These are phyloP conservation scores for Spheniscus mendiculus DNA, from an alignment of 2,113 vertebrate species.

Conservation along the genomic window DNA sequence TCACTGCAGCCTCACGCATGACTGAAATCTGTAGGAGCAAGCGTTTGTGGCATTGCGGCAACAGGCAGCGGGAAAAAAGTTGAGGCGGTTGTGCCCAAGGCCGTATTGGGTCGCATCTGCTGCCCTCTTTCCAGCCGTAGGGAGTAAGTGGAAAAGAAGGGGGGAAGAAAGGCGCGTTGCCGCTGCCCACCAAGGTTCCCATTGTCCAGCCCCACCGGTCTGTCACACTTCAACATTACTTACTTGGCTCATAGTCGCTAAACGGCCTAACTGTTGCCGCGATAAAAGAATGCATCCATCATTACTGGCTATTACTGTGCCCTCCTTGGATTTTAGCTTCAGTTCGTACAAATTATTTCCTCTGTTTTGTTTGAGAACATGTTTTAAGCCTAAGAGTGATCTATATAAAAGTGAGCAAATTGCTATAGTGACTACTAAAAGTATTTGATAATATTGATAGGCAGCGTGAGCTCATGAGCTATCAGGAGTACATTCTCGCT, in stretches of 20 bases:
- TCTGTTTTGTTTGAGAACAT: not conserved
- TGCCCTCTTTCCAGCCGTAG: not conserved
- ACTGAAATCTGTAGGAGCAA: rapidly evolving
- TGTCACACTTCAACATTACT: too few relatives aligned
- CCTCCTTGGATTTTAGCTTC: not conserved
- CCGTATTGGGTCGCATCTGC: rapidly evolving
- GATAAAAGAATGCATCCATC: not conserved
- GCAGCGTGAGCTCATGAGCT: not conserved
- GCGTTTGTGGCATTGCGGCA: not conserved
- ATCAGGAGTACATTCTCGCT: not conserved
- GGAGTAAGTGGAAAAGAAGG: not conserved
- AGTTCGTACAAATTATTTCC: not conserved
- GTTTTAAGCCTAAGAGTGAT: not conserved
- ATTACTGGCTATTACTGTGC: not conserved
- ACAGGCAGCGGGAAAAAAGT: not conserved
- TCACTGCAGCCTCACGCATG: not conserved
- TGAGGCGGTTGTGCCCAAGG: rapidly evolving
- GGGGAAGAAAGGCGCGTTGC: too few relatives aligned
- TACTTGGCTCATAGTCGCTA: too few relatives aligned
- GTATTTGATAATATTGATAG: not conserved
- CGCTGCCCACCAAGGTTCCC: rapidly evolving
- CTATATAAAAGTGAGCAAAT: not conserved
- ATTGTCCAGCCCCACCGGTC: rapidly evolving
- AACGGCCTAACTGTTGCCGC: not conserved
- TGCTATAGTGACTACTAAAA: not conserved